These are phyloP conservation scores for Habroteleia sp. DNA, from an alignment of 2,888 invertebrate genomes.

Conservation along the genomic window DNA sequence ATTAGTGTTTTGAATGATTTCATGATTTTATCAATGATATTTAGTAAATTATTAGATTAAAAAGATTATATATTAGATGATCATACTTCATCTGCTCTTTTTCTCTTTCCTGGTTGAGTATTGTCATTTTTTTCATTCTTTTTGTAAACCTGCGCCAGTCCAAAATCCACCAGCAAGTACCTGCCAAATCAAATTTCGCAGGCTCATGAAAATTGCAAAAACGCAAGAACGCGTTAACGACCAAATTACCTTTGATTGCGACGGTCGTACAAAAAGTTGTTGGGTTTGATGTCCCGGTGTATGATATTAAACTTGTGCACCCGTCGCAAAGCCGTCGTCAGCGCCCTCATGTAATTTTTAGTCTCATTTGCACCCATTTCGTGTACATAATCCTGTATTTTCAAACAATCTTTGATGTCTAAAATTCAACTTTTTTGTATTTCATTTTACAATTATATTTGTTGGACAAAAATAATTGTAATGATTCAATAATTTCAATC, in stretches of 20 bases:
- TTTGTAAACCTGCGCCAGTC: slow-evolving; percentile 88
- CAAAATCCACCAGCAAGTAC: slow-evolving; percentile 93
- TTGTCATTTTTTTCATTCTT: slow-evolving; percentile 63
- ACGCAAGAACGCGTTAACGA: not conserved
- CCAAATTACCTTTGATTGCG: slow-evolving; percentile 83
- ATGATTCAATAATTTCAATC: no score
- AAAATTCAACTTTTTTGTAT: not conserved
- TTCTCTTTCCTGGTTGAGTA: slow-evolving; percentile 66
- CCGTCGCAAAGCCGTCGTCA: slow-evolving; percentile 88
- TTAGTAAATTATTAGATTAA: no score
- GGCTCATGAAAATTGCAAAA: slow-evolving; percentile 10
- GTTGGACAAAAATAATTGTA: no score
- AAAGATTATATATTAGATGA: no score
- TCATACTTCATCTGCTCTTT: slow-evolving; percentile 75
- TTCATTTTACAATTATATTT: not conserved
- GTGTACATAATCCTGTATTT: slow-evolving; percentile 87
- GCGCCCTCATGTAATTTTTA: slow-evolving; percentile 89
- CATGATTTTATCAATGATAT: no score
- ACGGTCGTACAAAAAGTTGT: slow-evolving; percentile 93
- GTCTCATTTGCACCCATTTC: slow-evolving; percentile 87
- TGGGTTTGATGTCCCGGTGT: slow-evolving; percentile 95
- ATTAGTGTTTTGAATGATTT: no score
- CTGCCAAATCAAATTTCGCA: slow-evolving; percentile 76
- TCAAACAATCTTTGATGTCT: slow-evolving; percentile 31
- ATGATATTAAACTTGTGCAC: slow-evolving; percentile 93